These are phyloP conservation scores for Charina bottae DNA, from an alignment of 2,113 vertebrate species.

Conservation along the genomic window DNA sequence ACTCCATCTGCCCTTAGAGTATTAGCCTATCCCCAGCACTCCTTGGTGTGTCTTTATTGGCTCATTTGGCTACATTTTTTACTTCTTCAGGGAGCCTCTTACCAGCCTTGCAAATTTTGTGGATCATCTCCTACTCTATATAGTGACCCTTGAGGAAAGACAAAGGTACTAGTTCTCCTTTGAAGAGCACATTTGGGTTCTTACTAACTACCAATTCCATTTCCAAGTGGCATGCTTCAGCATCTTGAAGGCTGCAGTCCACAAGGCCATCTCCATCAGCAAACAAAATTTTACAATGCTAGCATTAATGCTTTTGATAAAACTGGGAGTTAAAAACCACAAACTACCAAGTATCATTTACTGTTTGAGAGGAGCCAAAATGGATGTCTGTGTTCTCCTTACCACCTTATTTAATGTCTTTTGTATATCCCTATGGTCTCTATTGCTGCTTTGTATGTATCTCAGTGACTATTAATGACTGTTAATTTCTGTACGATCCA, in stretches of 20 bases:
- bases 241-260: not conserved
- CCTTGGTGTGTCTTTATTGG: slow-evolving; percentile 19
- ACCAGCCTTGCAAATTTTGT: slow-evolving; percentile 14
- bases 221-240: not conserved
- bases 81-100: not conserved
- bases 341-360: not conserved
- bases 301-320: not conserved
- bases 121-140: slow-evolving; percentile 16
- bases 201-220: not conserved
- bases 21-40: not conserved
- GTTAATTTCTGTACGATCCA: not conserved
- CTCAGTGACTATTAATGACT: not conserved
- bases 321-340: not conserved
- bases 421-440: not conserved
- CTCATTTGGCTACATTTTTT: slow-evolving; percentile 10
- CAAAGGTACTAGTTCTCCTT: not conserved
- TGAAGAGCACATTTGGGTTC: not conserved
- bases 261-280: not conserved
- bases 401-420: not conserved
- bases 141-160: not conserved
- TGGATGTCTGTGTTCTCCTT: not conserved
- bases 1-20: slow-evolving; percentile 12
- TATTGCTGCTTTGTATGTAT: not conserved
- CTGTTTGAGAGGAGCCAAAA: not conserved
- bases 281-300: not conserved